Percentiles rank a stretch among this genome's conserved stretches.
These are phyloP conservation scores for Frieseomelitta varia DNA, from an alignment of 1,140 invertebrate genomes.

Conservation along the genomic window DNA sequence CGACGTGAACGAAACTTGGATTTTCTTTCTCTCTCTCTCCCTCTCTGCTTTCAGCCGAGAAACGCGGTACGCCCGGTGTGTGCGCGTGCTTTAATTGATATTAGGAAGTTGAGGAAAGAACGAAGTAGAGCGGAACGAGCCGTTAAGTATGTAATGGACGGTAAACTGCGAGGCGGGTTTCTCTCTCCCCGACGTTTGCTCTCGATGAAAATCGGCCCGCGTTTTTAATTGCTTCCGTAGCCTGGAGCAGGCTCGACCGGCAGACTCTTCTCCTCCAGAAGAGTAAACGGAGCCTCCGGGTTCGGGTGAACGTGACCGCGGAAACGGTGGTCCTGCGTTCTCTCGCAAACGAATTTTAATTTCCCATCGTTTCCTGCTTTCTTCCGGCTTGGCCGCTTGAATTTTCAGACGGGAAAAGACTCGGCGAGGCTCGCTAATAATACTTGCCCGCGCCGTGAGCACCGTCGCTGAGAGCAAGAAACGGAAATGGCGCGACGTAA, in stretches of 20 bases:
- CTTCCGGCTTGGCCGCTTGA: background rate
- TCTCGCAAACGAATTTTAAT: slow-evolving; percentile 35
- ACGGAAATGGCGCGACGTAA: slow-evolving; percentile 50
- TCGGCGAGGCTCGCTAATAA: slow-evolving; percentile 20
- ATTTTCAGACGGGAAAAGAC: background rate
- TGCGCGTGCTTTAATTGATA: slow-evolving; percentile 34
- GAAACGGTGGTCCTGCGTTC: too few species aligned
- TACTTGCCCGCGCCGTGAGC: slow-evolving; percentile 23
- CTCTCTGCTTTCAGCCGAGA: background rate
- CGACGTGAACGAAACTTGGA: slow-evolving; percentile 11
- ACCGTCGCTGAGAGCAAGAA: slow-evolving; percentile 42
- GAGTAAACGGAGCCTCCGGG: background rate
- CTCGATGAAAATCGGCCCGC: background rate
- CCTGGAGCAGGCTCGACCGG: background rate
- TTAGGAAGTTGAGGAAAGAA: slow-evolving; percentile 1
- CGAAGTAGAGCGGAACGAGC: slow-evolving; percentile 13
- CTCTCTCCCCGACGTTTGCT: background rate
- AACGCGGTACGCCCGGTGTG: background rate
- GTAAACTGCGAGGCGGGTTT: background rate
- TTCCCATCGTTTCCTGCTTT: background rate
- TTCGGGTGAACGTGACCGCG: too few species aligned
- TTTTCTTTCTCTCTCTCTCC: background rate
- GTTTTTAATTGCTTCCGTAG: slow-evolving; percentile 7
- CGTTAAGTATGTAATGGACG: slow-evolving; percentile 29
- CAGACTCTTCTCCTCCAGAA: background rate